Conservation (phyloP, 2,888 invertebrate species). For the Hypsopygia costalis region DNA sequence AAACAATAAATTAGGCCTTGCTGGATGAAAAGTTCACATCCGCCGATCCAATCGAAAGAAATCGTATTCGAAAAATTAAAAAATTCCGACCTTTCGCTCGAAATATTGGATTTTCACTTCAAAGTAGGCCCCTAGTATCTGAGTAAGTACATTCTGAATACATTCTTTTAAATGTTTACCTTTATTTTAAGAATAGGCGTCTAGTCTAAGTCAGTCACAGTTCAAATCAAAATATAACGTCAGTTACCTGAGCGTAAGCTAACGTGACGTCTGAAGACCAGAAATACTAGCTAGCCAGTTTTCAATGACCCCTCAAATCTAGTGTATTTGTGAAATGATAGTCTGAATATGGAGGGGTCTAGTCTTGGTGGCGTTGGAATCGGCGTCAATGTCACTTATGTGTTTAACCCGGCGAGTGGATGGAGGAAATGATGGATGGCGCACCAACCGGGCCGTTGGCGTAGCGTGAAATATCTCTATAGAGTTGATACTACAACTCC, state of each 20-base stretch:
- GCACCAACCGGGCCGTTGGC: conserved; percentile 60
- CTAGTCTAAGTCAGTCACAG: conserved; percentile 45
- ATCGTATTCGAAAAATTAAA: too few relatives aligned
- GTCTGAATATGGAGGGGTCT: conserved; percentile 33
- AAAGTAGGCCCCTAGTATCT: too few relatives aligned
- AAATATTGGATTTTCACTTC: too few relatives aligned
- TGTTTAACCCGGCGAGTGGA: conserved; percentile 79
- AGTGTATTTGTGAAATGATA: conserved; percentile 1
- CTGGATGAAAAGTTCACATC: too few relatives aligned
- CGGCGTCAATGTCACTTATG: conserved; percentile 79
- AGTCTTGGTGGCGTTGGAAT: conserved; percentile 42
- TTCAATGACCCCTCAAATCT: conserved; percentile 30
- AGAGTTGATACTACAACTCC: conserved; percentile 38
- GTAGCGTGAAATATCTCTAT: conserved; percentile 38
- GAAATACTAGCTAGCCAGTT: conserved; percentile 50
- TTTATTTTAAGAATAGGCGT: conserved; percentile 5
- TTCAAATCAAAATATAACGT: conserved; percentile 64
- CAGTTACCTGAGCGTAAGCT: conserved; percentile 64
- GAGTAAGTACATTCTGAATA: too few relatives aligned
- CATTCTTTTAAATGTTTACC: too few relatives aligned
- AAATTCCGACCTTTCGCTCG: too few relatives aligned
- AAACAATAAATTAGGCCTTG: too few relatives aligned
- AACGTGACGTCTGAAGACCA: conserved; percentile 50
- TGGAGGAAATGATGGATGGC: conserved; percentile 77
- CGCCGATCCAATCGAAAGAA: too few relatives aligned